phyloP scores from a whole-genome alignment of 2,888 invertebrate species.

The Mesodorylaimus sp. region DNA sequence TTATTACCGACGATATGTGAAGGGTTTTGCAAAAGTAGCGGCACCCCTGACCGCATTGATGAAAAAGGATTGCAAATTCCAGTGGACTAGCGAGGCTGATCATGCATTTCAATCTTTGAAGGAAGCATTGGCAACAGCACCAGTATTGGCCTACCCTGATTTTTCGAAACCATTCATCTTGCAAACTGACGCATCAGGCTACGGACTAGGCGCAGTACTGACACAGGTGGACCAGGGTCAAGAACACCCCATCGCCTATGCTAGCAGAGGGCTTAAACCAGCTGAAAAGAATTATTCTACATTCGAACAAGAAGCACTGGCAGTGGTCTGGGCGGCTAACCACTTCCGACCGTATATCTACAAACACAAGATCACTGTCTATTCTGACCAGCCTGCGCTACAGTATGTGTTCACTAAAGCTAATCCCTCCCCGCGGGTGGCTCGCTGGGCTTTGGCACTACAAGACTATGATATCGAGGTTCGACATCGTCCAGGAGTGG shows the following conservation, averaged over 20 bases:
- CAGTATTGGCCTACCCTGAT: constrained; percentile 8
- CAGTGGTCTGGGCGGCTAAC: constrained; percentile 12
- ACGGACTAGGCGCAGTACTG: background rate
- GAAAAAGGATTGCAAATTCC: background rate
- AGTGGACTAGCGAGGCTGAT: constrained; percentile 6
- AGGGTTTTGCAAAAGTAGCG: background rate
- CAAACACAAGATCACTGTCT: background rate
- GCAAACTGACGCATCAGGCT: constrained; percentile 5
- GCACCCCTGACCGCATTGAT: background rate
- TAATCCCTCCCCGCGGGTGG: background rate
- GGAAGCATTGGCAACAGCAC: background rate
- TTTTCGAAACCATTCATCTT: constrained; percentile 5
- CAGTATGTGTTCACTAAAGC: constrained; percentile 1
- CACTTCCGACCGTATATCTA: constrained; percentile 8
- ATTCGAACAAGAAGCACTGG: constrained; percentile 12
- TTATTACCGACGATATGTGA: constrained; percentile 6
- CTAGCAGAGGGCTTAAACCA: constrained; percentile 6
- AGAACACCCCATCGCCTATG: constrained; percentile 10
- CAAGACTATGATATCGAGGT: constrained; percentile 4
- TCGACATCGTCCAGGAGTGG: background rate
- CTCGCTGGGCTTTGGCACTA: constrained; percentile 3
- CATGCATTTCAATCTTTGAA: constrained; percentile 6
- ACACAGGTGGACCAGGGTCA: background rate
- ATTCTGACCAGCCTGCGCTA: constrained; percentile 10
- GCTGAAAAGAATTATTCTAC: constrained; percentile 12